These are phyloP conservation scores for Coenobita brevimanus DNA, from an alignment of 1,140 invertebrate genomes.

Conservation along the genomic window DNA sequence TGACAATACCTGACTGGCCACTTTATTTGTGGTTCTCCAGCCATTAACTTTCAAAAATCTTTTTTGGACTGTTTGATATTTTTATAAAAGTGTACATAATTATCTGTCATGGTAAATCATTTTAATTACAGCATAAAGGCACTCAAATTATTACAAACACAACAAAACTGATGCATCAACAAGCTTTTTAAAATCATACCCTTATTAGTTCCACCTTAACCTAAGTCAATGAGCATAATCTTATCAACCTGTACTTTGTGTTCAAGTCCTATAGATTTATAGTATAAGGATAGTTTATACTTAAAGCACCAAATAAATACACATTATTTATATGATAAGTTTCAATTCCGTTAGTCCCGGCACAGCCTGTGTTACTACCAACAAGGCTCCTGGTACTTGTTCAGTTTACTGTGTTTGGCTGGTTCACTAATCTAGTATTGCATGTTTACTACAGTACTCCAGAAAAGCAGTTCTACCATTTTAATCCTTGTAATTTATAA, in stretches of 20 bases:
- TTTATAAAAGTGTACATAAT: constrained; percentile 36
- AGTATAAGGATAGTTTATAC: constrained; percentile 23
- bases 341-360: constrained; percentile 45
- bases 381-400: background rate
- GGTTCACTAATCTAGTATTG: constrained; percentile 30
- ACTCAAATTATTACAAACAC: constrained; percentile 64
- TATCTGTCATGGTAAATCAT: constrained; percentile 31
- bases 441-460: constrained; percentile 41
- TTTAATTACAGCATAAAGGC: constrained; percentile 60
- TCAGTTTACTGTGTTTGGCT: constrained; percentile 11
- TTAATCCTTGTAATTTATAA: background rate
- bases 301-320: constrained; percentile 56
- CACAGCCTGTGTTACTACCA: constrained; percentile 5
- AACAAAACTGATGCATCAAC: constrained; percentile 46
- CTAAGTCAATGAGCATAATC: constrained; percentile 49
- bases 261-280: constrained; percentile 8
- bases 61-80: background rate
- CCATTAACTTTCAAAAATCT: constrained; percentile 3
- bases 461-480: constrained; percentile 10
- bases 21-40: constrained; percentile 19
- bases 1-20: constrained; percentile 31
- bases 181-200: constrained; percentile 46
- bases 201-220: constrained; percentile 54
- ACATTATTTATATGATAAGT: constrained; percentile 41
- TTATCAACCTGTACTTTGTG: constrained; percentile 19